A percentile compares a stretch with the other conserved stretches of the same genome.
These are phyloP conservation scores for Ricordea florida DNA, from an alignment of 92 coral and sea anemone genomes.

Conservation along the genomic window DNA sequence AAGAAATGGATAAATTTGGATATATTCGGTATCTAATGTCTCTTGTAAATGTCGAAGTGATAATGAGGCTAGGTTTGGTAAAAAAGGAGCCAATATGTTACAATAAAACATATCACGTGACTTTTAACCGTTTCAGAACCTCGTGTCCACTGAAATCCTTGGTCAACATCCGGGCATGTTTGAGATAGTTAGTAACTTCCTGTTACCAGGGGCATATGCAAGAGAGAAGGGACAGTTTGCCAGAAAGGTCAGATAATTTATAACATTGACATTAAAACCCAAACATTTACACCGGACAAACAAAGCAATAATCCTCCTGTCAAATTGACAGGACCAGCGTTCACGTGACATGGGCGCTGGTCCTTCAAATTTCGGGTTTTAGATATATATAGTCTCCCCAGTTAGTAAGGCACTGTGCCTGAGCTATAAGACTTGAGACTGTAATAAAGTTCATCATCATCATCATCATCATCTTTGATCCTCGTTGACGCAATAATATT, in stretches of 20 bases:
- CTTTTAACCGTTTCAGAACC: slow-evolving; percentile 33
- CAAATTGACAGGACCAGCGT: too few species aligned
- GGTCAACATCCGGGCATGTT: slow-evolving; percentile 86
- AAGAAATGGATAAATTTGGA: too few species aligned
- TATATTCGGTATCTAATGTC: too few species aligned
- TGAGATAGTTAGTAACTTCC: slow-evolving; percentile 83
- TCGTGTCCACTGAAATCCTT: slow-evolving; percentile 81
- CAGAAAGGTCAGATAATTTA: slow-evolving; percentile 71
- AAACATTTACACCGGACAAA: neutral
- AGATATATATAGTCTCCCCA: too few species aligned
- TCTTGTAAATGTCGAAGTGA: neutral
- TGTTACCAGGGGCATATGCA: slow-evolving; percentile 87
- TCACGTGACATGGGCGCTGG: too few species aligned
- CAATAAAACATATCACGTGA: neutral
- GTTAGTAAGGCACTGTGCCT: too few species aligned
- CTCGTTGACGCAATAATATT: too few species aligned
- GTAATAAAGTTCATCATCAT: too few species aligned
- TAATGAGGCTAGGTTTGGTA: neutral
- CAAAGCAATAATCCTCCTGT: neutral
- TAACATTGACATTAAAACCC: neutral
- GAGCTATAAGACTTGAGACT: too few species aligned
- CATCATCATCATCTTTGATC: too few species aligned
- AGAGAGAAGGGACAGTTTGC: slow-evolving; percentile 98
- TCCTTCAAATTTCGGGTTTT: too few species aligned
- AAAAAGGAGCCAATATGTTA: neutral